Conservation (phyloP, 2,797 vertebrate species). For the Pygocentrus nattereri region DNA sequence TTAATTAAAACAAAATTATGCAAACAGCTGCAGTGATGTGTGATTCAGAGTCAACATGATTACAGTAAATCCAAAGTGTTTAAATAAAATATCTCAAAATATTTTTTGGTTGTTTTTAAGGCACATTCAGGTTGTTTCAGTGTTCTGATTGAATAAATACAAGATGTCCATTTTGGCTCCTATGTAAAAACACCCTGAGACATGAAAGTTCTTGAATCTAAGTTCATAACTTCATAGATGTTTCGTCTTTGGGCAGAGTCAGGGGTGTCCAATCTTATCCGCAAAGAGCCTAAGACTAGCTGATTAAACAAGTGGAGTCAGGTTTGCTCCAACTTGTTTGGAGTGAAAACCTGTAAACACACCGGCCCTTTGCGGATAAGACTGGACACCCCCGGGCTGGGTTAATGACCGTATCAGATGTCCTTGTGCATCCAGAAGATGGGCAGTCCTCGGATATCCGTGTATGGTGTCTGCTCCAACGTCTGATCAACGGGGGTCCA, state of each 20-base stretch:
- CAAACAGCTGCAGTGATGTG: neutral
- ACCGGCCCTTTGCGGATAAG: no score
- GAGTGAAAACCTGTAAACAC: no score
- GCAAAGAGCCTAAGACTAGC: no score
- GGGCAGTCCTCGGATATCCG: conserved; percentile 83
- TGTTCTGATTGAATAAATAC: neutral
- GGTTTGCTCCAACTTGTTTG: no score
- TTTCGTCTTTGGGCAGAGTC: neutral
- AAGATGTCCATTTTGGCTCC: neutral
- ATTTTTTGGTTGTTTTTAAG: conserved; percentile 18
- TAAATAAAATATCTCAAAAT: neutral
- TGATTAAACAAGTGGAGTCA: no score
- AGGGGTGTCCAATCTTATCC: no score
- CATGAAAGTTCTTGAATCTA: neutral
- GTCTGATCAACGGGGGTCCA: conserved; percentile 65
- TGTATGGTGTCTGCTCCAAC: conserved; percentile 82
- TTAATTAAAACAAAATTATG: conserved; percentile 17
- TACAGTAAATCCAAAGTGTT: neutral
- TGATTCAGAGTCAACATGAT: neutral
- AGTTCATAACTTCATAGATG: neutral
- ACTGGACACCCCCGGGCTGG: no score
- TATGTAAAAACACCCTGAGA: conserved; percentile 23
- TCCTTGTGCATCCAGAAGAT: conserved; percentile 98
- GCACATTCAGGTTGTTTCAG: conserved; percentile 41
- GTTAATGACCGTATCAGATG: conserved; percentile 70